Base-by-base conservation (phyloP, 2,113 vertebrate genomes). In the Cochlearius cochlearius region DNA sequence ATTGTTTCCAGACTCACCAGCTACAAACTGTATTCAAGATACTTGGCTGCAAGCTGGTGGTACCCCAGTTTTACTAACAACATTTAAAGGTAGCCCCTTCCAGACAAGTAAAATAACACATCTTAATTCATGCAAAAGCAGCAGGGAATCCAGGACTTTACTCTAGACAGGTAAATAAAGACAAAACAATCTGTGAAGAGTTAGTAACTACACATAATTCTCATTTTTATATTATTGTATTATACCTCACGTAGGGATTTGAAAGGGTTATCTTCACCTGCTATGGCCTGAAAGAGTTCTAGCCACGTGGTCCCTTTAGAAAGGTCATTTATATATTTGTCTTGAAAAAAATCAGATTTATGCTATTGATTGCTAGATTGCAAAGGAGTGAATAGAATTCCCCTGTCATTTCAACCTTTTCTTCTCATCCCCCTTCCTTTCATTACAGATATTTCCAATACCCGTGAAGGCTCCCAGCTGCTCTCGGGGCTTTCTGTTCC, bases 401-500 rank as follows among this genome's bases (percentile, higher is more conserved):
- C 36, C 50, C 43, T 96, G 92, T 90, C 76, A 94, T 88, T 95
- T 97, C 89, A 97, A 96, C 86, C 81, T 95, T 97, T 91, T 82
- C 81, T 91, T 68, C 58, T 92, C 80, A 72, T n/a, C 11, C 22
- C 10, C 13, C 23, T 92, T 88, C 45, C 43, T 94, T 96, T 87
- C 67, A 71, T 68, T 90, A 63, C 20, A 59, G 64, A 64, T 88
- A 71, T 68, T 90, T 95, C 69, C 77, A 49, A 73, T 72, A 87
- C 45, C 34, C 58, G 20, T 74, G 89, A 96, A 94, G 39, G 53
- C 50, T 95, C 63, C 58, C 73, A 75, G 13, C 41, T 1, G 43
- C 39, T 88, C 71, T 53, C 9, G 1, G 49, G 53, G 38, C 18
- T 92, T 43, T 66, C 39, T 95, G 5, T 55, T 92, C 25, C 60